phyloP scores from a whole-genome alignment of 2,797 vertebrate genomes.

The Hephaestus fuliginosus region DNA sequence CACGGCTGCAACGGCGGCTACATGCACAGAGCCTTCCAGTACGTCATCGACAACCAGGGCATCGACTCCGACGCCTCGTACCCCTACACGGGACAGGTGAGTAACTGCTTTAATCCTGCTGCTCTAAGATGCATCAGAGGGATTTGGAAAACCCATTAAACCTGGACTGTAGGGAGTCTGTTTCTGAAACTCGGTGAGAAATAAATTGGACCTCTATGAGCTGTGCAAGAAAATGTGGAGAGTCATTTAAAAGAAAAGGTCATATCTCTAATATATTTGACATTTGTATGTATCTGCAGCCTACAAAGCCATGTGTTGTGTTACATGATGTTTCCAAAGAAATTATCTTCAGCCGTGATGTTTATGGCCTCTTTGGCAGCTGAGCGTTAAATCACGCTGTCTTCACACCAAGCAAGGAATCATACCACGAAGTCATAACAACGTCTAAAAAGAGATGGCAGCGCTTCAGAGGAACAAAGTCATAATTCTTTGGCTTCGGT shows the following conservation, averaged over 20 bases:
- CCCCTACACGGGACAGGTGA: conserved; percentile 88
- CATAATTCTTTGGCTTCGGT: not conserved
- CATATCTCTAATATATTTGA: not conserved
- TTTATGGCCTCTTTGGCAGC: too few relatives aligned
- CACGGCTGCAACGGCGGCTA: conserved; percentile 88
- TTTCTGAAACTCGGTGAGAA: not conserved
- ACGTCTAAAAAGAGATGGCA: not conserved
- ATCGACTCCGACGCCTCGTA: conserved; percentile 88
- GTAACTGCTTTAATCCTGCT: conserved; percentile 39
- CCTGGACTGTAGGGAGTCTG: not conserved
- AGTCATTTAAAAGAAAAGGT: conserved; percentile 1
- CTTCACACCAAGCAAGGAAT: too few relatives aligned
- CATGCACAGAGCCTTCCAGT: conserved; percentile 86
- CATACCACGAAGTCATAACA: not conserved
- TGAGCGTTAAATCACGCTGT: not conserved
- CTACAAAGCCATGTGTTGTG: not conserved
- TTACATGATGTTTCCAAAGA: not conserved
- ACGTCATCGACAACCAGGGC: conserved; percentile 91
- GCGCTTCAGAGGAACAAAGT: not conserved
- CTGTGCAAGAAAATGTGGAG: not conserved
- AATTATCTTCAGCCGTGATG: not conserved
- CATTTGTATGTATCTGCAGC: not conserved
- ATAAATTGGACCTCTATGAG: not conserved
- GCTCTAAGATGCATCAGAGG: not conserved
- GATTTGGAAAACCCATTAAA: not conserved